These are phyloP conservation scores for Drosophila sordidula DNA, from an alignment of 2,888 invertebrate genomes.

Conservation along the genomic window DNA sequence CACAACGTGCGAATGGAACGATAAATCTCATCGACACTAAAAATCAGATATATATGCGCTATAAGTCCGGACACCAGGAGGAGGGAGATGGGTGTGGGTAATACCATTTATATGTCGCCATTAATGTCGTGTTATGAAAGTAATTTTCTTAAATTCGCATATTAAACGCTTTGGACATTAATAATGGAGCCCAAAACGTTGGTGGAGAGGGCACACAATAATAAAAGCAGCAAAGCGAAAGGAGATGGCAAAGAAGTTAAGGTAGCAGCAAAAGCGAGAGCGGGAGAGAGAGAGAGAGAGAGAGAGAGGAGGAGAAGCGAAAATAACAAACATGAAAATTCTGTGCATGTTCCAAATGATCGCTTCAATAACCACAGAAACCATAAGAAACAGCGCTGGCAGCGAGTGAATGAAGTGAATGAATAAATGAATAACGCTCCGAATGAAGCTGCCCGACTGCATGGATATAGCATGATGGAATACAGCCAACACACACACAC, in stretches of 20 bases:
- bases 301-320: conserved; percentile 21
- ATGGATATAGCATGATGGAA: conserved; percentile 58
- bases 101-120: conserved; percentile 66
- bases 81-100: conserved; percentile 13
- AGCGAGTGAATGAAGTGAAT: conserved; percentile 37
- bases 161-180: conserved; percentile 75
- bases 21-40: conserved; percentile 80
- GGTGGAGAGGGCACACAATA: conserved; percentile 5
- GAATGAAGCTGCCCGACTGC: conserved; percentile 50
- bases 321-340: conserved; percentile 71
- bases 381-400: conserved; percentile 73
- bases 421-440: conserved; percentile 69
- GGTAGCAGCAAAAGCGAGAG: conserved; percentile 1
- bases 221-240: conserved; percentile 27
- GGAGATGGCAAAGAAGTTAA: neutral
- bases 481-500: conserved; percentile 17
- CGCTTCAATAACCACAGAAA: conserved; percentile 82
- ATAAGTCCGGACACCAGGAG: conserved; percentile 30
- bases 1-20: conserved; percentile 29
- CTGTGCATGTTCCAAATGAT: conserved; percentile 82
- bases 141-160: conserved; percentile 80
- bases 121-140: conserved; percentile 79
- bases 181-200: conserved; percentile 47
- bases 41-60: conserved; percentile 69
- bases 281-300: conserved; percentile 1